Base-by-base conservation (phyloP, 2,888 invertebrate genomes). In the Craniophora ligustri region DNA sequence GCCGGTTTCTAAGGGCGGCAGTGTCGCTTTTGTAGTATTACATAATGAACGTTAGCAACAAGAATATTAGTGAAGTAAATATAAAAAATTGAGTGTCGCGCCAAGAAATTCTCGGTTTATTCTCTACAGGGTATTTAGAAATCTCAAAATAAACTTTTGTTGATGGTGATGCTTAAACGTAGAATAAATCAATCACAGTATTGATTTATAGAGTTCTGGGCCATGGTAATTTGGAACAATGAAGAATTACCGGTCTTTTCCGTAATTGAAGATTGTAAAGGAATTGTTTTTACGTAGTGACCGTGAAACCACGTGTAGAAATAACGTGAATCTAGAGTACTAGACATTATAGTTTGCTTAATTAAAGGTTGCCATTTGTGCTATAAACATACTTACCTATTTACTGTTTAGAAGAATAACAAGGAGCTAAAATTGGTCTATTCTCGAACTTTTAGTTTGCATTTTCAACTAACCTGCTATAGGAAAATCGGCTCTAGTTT, bases 191-290 rank as follows among this genome's bases (percentile, higher is more conserved):
- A 21, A 5, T 10, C 6, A 10, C n/a, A 11, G 2, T 15, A 8
- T 26, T 10, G 14, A 19, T 5, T 13, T 7, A 4, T 1, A 14
- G 38, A 11, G 1, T 16, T 16, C n/a, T 16, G 10, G 16, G 16
- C 0, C n/a, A 49, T 0, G 32, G 11, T 14, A 14, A 19, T 53
- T 14, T 6, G 14, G 4, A 39, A 5, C 4, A 16, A 14, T 5
- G 8, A 21, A 31, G 13, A 7, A 23, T 26, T 13, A 44, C 16
- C 11, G 47, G 32, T 38, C 42, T 39, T 39, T 58, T 59, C 48
- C 59, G 30, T 66, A 35, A 58, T 36, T 45, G 40, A 61, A 66
- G 34, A 44, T 49, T 48, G 49, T 16, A 34, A 61, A 44, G 59
- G 49, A 44, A 49, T 48, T 32, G 35, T 49, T 40, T 46, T 21